Evolutionary conservation across 2,888 invertebrate species (phyloP), one percentile per base, ranked within the genome.

Genomic region (Epinotia demarniana): DNA sequence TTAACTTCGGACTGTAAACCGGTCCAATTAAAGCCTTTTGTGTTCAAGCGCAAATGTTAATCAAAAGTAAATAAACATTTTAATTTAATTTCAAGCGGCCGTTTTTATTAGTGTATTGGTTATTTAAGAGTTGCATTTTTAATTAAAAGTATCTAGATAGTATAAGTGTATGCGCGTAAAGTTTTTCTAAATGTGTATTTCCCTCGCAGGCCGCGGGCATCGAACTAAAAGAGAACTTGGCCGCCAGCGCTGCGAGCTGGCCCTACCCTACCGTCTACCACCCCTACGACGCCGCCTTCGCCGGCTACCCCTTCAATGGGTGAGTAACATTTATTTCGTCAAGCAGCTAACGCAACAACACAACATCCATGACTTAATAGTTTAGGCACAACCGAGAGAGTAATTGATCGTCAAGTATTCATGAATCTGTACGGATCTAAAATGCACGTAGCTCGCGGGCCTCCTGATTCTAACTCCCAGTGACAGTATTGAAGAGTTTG

Each of bases 221-320:
- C 83, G 98, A 98, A 89, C 94, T 98, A 85, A 98, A 98, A 92
- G 98, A 98, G 91, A 98, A 98, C 89, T 93, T 98, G 80, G 97
- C 97, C 69, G 96, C 96, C 53, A 96, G 97, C 80, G 97, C 96
- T 74, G 97, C 97, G 76, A 96, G 97, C 76, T 98, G 98, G 98
- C 98, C 98, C 81, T 98, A 98, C 92, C 97, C 98, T 74, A 96
- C 98, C 61, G 97, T 98, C 80, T 98, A 98, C 92, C 98, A 98
- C 92, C 98, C 98, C 70, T 98, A 98, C 92, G 98, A 99, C 86
- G 97, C 98, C 77, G 97, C 98, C 77, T 97, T 98, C 89, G 97
- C 98, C 78, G 97, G 98, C 83, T 98, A 99, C 95, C 98, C 98
- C 80, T 99, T 98, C 94, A 98, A 98, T 94, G 98, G 98, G 98